Evolutionary conservation across 1,140 invertebrate genomes (phyloP).

Genomic region (Tetramorium parvispinum): DNA sequence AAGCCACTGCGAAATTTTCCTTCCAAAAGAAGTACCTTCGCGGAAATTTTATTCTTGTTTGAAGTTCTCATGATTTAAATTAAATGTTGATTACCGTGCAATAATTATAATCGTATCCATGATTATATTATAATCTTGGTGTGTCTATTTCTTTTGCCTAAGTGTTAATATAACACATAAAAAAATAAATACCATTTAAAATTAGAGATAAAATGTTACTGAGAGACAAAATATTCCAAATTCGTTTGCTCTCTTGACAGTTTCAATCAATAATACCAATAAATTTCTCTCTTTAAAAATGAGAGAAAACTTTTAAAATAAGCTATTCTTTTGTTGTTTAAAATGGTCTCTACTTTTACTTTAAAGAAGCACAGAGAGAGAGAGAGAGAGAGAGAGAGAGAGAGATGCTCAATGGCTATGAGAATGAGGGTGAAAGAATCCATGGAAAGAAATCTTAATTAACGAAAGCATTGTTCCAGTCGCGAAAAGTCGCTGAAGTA

Average conservation of each 20-base stretch:
- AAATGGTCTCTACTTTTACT: neutral
- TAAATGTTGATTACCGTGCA: neutral
- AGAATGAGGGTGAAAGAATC: conserved; percentile 45
- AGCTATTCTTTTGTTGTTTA: neutral
- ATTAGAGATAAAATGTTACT: neutral
- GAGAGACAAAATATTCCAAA: neutral
- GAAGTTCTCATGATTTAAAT: neutral
- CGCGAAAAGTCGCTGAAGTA: conserved; percentile 78
- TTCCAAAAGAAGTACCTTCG: conserved; percentile 54
- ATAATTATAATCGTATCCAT: neutral
- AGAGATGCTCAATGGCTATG: neutral
- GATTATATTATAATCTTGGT: neutral
- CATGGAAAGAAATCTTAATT: conserved; percentile 84
- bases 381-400: neutral
- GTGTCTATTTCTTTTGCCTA: neutral
- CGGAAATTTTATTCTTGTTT: conserved; percentile 9
- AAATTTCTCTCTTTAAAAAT: neutral
- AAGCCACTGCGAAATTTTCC: conserved; percentile 72
- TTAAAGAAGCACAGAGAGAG: neutral
- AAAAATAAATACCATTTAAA: neutral
- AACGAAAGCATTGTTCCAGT: conserved; percentile 83
- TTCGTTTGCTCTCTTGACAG: neutral
- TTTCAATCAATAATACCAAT: conserved; percentile 9
- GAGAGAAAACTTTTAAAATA: conserved; percentile 7
- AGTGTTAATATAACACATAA: neutral